These are phyloP conservation scores for Sporophila hypoxantha DNA, from an alignment of 2,113 vertebrate species.

Conservation along the genomic window DNA sequence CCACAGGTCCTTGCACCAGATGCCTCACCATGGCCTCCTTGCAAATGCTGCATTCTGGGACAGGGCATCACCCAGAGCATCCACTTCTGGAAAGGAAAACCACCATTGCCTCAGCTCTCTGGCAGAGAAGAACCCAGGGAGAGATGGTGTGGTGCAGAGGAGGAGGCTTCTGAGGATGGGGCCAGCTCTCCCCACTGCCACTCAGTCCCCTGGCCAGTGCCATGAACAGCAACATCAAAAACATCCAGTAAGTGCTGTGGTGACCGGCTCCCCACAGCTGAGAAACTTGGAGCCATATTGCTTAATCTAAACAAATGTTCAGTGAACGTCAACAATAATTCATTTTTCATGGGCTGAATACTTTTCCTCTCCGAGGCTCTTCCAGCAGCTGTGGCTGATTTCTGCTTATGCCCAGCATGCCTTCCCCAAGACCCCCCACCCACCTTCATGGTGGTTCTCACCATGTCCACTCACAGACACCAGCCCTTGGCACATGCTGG, in stretches of 20 bases:
- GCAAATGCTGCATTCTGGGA: neutral
- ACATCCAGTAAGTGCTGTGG: neutral
- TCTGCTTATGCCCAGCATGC: neutral
- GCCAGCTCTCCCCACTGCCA: neutral
- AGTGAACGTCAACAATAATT: neutral
- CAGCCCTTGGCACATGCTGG: neutral
- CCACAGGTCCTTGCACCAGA: neutral
- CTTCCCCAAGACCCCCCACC: neutral
- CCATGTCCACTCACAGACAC: neutral
- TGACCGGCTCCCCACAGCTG: neutral
- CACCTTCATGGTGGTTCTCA: neutral
- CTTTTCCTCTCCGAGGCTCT: neutral
- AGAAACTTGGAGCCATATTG: conserved; percentile 3
- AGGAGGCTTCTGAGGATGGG: accelerated
- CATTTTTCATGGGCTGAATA: neutral
- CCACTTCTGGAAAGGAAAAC: neutral
- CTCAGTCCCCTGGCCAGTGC: neutral
- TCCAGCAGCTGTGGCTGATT: conserved; percentile 1
- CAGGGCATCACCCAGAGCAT: neutral
- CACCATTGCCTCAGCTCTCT: neutral
- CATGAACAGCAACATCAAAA: neutral
- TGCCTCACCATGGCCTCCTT: neutral
- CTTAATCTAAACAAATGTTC: conserved; percentile 30
- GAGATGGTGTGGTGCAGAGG: neutral
- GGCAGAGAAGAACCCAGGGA: neutral